Evolutionary conservation across 2,888 invertebrate species (phyloP).

Genomic region (Suillia variegata): DNA sequence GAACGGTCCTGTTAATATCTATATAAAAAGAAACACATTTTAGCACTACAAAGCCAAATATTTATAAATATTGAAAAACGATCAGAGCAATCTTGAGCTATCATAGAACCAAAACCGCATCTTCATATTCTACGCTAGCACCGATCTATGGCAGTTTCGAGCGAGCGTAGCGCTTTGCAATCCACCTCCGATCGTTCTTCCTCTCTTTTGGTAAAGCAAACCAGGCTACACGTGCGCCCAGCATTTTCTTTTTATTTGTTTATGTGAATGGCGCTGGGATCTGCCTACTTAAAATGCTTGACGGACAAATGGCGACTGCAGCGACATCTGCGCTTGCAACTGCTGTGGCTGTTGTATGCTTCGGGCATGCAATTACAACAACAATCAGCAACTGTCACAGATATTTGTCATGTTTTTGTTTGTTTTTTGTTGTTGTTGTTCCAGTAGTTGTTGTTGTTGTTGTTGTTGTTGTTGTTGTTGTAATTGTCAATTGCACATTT

Average conservation of each 20-base stretch:
- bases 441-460: constrained; percentile 9
- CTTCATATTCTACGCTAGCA: too few relatives aligned
- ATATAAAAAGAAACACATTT: too few relatives aligned
- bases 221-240: background rate
- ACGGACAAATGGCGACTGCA: background rate
- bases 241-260: background rate
- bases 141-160: too few relatives aligned
- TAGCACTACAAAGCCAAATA: too few relatives aligned
- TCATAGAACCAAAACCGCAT: too few relatives aligned
- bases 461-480: constrained; percentile 7
- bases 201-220: too few relatives aligned
- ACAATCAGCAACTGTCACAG: constrained; percentile 52
- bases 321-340: background rate
- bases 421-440: too few relatives aligned
- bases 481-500: constrained; percentile 10
- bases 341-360: background rate
- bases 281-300: background rate
- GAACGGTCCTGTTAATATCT: too few relatives aligned
- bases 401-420: constrained; percentile 48
- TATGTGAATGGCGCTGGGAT: background rate
- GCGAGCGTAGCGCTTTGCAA: too few relatives aligned
- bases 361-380: constrained; percentile 27
- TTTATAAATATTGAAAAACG: too few relatives aligned
- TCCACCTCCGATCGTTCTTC: too few relatives aligned
- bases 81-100: too few relatives aligned